phyloP scores from a whole-genome alignment of 2,113 vertebrate genomes.

The Tachysurus vachellii region DNA sequence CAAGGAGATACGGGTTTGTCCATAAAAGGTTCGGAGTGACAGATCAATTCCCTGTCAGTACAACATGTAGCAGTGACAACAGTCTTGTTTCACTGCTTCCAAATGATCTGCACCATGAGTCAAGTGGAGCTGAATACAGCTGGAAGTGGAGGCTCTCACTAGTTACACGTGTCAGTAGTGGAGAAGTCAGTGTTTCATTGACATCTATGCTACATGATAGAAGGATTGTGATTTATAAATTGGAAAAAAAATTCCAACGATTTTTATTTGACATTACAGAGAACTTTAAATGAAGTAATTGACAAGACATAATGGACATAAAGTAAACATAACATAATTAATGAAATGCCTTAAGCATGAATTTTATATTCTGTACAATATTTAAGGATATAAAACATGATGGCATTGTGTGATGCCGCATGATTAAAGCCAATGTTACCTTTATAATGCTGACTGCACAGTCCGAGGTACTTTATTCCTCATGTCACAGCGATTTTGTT shows the following conservation, averaged over 20 bases:
- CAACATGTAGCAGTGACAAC: background rate
- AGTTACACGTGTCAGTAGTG: background rate
- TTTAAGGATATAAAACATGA: no score
- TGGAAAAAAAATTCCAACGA: background rate
- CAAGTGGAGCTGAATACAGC: no score
- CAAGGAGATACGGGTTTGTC: background rate
- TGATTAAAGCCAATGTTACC: background rate
- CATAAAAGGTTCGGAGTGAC: background rate
- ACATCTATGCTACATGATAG: background rate
- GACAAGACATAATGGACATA: background rate
- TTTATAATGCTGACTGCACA: background rate
- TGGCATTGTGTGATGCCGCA: no score
- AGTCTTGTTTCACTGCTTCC: background rate
- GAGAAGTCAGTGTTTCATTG: background rate
- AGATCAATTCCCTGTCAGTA: background rate
- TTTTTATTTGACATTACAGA: background rate
- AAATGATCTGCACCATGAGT: no score
- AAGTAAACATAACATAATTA: background rate
- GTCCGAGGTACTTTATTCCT: background rate
- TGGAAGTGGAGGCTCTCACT: no score
- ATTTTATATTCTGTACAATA: no score
- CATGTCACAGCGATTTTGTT: background rate
- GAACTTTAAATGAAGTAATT: background rate
- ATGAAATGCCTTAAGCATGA: no score
- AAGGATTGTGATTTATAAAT: background rate